A percentile compares a stretch with the other conserved stretches of the same genome.
Conservation (phyloP, 2,113 vertebrate genomes). For the Scomber scombrus region DNA sequence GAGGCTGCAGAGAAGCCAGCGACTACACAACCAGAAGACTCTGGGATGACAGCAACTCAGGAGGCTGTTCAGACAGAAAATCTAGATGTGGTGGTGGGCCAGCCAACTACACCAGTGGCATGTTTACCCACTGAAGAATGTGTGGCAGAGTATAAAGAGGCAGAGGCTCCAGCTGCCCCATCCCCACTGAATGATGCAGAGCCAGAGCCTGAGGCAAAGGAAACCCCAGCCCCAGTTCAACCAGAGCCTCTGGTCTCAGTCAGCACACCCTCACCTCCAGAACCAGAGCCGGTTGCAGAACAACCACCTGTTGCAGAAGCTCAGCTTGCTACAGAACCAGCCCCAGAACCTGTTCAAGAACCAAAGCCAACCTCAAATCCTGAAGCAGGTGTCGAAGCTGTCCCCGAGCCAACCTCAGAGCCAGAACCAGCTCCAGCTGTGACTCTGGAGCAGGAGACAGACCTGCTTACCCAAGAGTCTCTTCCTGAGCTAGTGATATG, state of each 20-base stretch:
- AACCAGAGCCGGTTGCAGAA: constrained; percentile 16
- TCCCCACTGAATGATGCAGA: constrained; percentile 16
- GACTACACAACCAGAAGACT: not conserved
- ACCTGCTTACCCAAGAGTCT: constrained; percentile 52
- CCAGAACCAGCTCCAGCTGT: constrained; percentile 21
- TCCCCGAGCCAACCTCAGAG: constrained; percentile 27
- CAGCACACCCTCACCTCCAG: constrained; percentile 9
- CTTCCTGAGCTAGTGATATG: constrained; percentile 41
- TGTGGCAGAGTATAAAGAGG: constrained; percentile 9
- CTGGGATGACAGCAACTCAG: constrained; percentile 20
- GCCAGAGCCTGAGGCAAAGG: constrained; percentile 27
- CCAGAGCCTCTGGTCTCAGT: constrained; percentile 27
- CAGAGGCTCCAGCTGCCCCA: constrained; percentile 3
- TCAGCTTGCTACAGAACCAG: not conserved
- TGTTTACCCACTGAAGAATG: constrained; percentile 46
- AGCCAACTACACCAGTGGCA: not conserved
- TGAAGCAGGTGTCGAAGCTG: constrained; percentile 13
- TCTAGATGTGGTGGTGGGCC: constrained; percentile 35
- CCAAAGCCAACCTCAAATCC: constrained; percentile 1
- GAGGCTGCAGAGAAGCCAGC: constrained; percentile 46
- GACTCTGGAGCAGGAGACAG: constrained; percentile 22
- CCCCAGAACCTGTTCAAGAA: constrained; percentile 11
- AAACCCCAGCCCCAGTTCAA: constrained; percentile 30
- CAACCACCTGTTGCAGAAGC: not conserved
- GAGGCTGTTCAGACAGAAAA: constrained; percentile 17